These are phyloP conservation scores for Darevskia mixta DNA, from an alignment of 2,797 vertebrate species.

Conservation along the genomic window DNA sequence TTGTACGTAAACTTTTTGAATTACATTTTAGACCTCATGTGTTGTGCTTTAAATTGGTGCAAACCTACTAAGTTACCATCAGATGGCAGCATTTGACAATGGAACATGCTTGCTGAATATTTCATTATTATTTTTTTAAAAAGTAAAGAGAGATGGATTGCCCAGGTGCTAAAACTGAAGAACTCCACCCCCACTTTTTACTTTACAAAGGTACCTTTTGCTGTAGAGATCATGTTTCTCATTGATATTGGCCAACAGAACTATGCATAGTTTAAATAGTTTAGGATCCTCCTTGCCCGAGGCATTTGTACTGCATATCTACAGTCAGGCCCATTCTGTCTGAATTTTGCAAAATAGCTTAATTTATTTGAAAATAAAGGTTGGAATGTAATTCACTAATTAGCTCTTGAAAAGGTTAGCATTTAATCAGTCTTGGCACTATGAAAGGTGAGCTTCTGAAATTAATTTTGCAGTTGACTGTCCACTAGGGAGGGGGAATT, in stretches of 20 bases:
- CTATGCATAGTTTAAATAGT: slow-evolving; percentile 19
- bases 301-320: slow-evolving; percentile 24
- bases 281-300: slow-evolving; percentile 28
- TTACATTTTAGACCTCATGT: not conserved
- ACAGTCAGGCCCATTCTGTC: not conserved
- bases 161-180: slow-evolving; percentile 9
- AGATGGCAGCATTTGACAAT: slow-evolving; percentile 75
- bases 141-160: slow-evolving; percentile 1
- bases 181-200: not conserved
- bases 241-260: not conserved
- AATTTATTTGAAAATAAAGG: slow-evolving; percentile 8
- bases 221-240: not conserved
- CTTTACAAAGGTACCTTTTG: slow-evolving; percentile 32
- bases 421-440: slow-evolving; percentile 11
- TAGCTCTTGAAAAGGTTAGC: slow-evolving; percentile 23
- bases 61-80: slow-evolving; percentile 56
- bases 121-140: not conserved
- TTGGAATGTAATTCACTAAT: not conserved
- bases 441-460: not conserved
- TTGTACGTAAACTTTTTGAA: not conserved
- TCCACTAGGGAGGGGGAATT: not conserved
- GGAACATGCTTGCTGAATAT: not conserved
- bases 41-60: not conserved
- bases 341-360: not conserved
- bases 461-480: slow-evolving; percentile 22